Base-by-base conservation (phyloP, 2,113 vertebrate genomes). In the Sciurus niger region DNA sequence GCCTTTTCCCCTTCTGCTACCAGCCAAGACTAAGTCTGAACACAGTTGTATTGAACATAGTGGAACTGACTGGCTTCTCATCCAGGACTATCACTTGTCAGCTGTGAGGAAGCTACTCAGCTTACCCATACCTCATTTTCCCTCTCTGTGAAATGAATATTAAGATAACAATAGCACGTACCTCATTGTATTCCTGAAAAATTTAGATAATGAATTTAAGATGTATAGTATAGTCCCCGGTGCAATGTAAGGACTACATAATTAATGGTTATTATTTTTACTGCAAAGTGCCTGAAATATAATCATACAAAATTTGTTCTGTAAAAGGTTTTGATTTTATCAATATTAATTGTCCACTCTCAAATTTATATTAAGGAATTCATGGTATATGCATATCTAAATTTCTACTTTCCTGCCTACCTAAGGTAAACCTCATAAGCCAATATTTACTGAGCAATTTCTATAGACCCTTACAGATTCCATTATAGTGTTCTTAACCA, bases 261-360 rank as follows among this genome's bases (percentile, higher is more conserved):
- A 72, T 72, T 74, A 10, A n/a, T 37, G 76, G 17, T 55, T 55
- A 65, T 53, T 46, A 2, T 85, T 83, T 94, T 72, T 79, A 13
- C 67, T 55, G 24, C 37, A 67, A 53, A 89, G 34, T 24, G 51
- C 30, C 16, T 22, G 89, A 34, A 63, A 92, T 72, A 76, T 28
- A 10, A 13, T 53, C 17, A 18, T 60, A 8, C 72, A 10, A 79
- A 83, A 68, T 89, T 80, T 76, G 0, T 74, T 86, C 70, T 48
- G 3, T n/a, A 79, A 74, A 78, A 93, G 20, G 16, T 70, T 93
- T 90, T 86, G 14, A 84, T 93, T 84, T 87, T 51, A 6, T 76
- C n/a, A 46, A 67, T 51, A 80, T 80, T 77, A 78, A 93, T 80
- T 28, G 63, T 5, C 14, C 53, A 4, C 25, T 87, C 20, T 97